Conservation (phyloP, 2,888 invertebrate species). For the Leptogaster cylindrica region DNA sequence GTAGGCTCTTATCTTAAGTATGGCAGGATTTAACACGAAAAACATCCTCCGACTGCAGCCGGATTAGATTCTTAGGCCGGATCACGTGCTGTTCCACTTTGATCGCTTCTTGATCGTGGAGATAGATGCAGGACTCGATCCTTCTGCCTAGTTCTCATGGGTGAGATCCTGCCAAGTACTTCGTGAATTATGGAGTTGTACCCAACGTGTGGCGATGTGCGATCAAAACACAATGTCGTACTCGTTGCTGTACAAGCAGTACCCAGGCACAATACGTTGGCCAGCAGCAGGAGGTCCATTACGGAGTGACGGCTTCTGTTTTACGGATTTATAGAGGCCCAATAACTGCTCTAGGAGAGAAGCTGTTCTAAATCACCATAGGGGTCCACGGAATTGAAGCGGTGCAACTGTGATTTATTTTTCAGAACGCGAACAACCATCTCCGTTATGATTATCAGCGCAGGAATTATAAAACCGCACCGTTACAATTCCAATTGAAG, state of each 20-base stretch:
- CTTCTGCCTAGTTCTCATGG: slow-evolving; percentile 10
- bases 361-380: slow-evolving; percentile 20
- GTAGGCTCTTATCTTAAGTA: slow-evolving; percentile 24
- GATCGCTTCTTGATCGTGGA: slow-evolving; percentile 4
- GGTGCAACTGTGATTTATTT: slow-evolving; percentile 12
- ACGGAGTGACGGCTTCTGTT: slow-evolving; percentile 43
- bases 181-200: slow-evolving; percentile 2
- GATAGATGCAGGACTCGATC: not conserved
- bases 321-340: slow-evolving; percentile 25
- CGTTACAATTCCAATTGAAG: too few species aligned
- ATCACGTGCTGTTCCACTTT: slow-evolving; percentile 37
- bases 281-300: slow-evolving; percentile 37
- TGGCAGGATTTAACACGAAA: slow-evolving; percentile 21
- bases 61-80: slow-evolving; percentile 21
- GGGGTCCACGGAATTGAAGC: slow-evolving; percentile 33
- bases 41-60: not conserved
- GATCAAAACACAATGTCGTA: slow-evolving; percentile 6
- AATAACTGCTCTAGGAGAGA: not conserved
- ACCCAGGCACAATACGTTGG: slow-evolving; percentile 1
- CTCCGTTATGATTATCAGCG: too few species aligned
- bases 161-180: not conserved
- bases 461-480: too few species aligned
- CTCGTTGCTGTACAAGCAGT: not conserved
- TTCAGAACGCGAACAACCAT: slow-evolving; percentile 16
- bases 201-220: slow-evolving; percentile 13